A percentile compares a stretch with the other conserved stretches of the same genome.
Evolutionary conservation across 2,113 vertebrate species (phyloP).

Genomic region (Tupaia tana): DNA sequence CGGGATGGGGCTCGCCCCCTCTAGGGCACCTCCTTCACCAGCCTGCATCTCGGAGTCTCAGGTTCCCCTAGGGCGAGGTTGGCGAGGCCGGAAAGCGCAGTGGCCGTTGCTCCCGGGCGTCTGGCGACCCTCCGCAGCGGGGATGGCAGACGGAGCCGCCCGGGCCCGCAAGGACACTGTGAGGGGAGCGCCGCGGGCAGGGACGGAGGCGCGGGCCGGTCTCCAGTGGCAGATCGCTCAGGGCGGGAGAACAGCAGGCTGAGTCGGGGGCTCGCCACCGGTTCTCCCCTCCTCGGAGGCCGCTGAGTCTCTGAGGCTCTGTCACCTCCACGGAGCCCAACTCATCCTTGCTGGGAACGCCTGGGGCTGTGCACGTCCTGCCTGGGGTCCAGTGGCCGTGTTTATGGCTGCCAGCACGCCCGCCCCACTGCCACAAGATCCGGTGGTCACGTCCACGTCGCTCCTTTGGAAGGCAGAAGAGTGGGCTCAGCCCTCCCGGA

Average conservation of each 20-base stretch:
- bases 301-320: not conserved
- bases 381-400: not conserved
- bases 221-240: too few species aligned
- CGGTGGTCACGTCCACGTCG: too few species aligned
- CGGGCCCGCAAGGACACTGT: not conserved
- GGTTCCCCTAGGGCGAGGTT: not conserved
- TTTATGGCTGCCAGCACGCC: not conserved
- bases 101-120: not conserved
- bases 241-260: too few species aligned
- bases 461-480: not conserved
- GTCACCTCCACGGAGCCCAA: not conserved
- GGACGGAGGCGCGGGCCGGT: not conserved
- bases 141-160: not conserved
- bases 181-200: too few species aligned
- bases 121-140: not conserved
- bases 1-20: too few species aligned
- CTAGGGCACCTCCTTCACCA: not conserved
- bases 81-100: not conserved
- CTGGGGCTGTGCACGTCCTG: not conserved
- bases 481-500: not conserved
- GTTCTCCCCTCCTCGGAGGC: not conserved
- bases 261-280: accelerated
- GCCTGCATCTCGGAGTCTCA: not conserved
- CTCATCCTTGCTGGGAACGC: not conserved
- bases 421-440: not conserved